phyloP scores from a whole-genome alignment of 2,888 invertebrate species.

The Rapana venosa region DNA sequence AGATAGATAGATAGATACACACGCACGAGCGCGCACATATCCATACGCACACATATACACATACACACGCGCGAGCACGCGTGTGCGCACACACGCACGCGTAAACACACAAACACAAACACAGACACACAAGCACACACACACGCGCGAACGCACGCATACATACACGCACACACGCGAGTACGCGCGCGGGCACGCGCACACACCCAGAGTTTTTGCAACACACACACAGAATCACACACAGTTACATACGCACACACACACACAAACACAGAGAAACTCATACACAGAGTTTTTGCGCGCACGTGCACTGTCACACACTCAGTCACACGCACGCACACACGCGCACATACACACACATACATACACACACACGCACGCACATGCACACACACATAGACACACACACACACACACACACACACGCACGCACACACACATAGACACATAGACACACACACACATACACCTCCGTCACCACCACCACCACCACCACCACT shows the following conservation, averaged over 20 bases:
- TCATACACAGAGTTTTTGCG: background rate
- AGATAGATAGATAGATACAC: too few relatives aligned
- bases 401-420: background rate
- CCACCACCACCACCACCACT: too few relatives aligned
- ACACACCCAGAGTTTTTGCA: background rate
- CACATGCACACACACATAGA: constrained; percentile 2
- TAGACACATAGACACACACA: too few relatives aligned
- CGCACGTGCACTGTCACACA: background rate
- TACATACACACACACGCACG: background rate
- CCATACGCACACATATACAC: too few relatives aligned
- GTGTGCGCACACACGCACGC: too few relatives aligned
- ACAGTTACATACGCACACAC: background rate
- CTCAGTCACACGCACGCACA: background rate
- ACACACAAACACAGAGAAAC: background rate
- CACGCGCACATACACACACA: background rate
- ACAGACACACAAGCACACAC: too few relatives aligned
- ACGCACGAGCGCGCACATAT: too few relatives aligned
- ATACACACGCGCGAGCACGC: too few relatives aligned
- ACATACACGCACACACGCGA: background rate
- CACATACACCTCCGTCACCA: too few relatives aligned
- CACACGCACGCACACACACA: background rate
- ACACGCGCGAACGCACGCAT: too few relatives aligned
- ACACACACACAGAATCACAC: background rate
- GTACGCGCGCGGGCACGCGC: background rate
- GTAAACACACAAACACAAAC: too few relatives aligned